Conservation (phyloP, 2,888 invertebrate species). For the Tinea pellionella region DNA sequence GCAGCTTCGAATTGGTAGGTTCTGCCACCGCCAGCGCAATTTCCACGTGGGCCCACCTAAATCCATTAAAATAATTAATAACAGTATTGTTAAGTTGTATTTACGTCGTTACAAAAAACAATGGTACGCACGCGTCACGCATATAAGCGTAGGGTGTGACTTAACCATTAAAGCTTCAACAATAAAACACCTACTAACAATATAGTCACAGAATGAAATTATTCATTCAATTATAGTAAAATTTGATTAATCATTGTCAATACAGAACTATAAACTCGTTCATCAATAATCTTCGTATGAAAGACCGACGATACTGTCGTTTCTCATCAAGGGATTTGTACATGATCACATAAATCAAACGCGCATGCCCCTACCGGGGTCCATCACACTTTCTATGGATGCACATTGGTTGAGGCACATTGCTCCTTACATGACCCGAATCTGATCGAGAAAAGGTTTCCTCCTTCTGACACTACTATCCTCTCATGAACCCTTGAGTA, state of each 20-base stretch:
- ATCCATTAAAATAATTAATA: constrained; percentile 9
- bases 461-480: too few relatives aligned
- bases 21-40: constrained; percentile 41
- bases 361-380: too few relatives aligned
- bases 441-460: too few relatives aligned
- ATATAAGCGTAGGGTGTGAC: too few relatives aligned
- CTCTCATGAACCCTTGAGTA: too few relatives aligned
- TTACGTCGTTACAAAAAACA: neutral
- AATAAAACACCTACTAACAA: too few relatives aligned
- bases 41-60: constrained; percentile 35
- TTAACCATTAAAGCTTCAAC: too few relatives aligned
- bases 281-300: neutral
- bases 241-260: neutral
- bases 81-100: too few relatives aligned
- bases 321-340: neutral
- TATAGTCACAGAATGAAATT: neutral
- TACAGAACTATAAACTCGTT: neutral
- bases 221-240: neutral
- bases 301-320: neutral
- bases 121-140: too few relatives aligned
- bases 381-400: too few relatives aligned
- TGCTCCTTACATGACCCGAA: too few relatives aligned
- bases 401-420: too few relatives aligned
- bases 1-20: constrained; percentile 41
- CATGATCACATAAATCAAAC: neutral